Evolutionary conservation across 2,888 invertebrate genomes (phyloP).

Genomic region (Anodontia alba): DNA sequence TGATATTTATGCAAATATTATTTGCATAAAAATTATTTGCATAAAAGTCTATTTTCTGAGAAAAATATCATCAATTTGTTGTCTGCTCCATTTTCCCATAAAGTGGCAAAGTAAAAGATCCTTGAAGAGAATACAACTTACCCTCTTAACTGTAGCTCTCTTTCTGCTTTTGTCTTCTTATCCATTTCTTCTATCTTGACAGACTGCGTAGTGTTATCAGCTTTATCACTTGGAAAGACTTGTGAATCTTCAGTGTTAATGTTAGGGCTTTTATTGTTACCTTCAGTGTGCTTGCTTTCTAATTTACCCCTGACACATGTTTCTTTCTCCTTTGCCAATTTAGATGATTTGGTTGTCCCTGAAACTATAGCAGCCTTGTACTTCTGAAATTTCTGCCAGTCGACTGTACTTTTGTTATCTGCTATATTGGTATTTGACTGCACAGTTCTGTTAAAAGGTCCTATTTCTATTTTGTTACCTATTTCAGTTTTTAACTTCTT

Average conservation of each 20-base stretch:
- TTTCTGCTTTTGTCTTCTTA: conserved; percentile 34
- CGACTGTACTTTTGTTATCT: background rate
- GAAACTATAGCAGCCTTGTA: background rate
- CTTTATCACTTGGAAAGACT: background rate
- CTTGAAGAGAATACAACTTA: too few species aligned
- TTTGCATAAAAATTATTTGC: too few species aligned
- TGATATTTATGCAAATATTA: too few species aligned
- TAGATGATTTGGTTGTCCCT: background rate
- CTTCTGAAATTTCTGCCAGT: background rate
- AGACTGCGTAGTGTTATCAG: background rate
- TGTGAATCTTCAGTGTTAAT: too few species aligned
- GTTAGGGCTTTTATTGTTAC: too few species aligned
- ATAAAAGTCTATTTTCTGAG: too few species aligned
- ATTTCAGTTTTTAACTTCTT: background rate
- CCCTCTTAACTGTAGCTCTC: conserved; percentile 54
- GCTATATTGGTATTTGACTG: background rate
- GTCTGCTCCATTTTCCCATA: background rate
- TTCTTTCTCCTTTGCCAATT: background rate
- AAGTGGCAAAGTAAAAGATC: too few species aligned
- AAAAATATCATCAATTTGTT: too few species aligned
- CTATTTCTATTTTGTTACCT: background rate
- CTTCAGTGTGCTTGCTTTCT: too few species aligned
- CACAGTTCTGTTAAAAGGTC: background rate
- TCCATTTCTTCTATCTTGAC: conserved; percentile 2
- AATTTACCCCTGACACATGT: background rate